Base-by-base conservation (phyloP, 2,888 invertebrate genomes). In the Nematopogon swammerdamellus region DNA sequence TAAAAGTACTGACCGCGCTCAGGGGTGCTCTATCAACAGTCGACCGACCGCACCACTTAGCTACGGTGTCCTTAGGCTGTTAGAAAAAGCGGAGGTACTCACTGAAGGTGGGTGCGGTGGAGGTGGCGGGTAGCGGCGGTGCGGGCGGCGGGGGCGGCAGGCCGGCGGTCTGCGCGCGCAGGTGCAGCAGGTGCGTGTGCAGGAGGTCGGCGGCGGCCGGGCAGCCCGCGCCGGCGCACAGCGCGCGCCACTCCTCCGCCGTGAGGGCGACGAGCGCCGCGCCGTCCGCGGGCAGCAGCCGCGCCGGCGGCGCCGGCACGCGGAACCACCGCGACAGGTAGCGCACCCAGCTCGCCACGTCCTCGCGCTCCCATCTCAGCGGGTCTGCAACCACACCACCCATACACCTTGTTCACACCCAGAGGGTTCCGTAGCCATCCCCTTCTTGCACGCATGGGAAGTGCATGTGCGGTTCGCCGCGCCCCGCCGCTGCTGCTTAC, bases 201-300 rank as follows among this genome's bases (percentile, higher is more conserved):
- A 82, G 74, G 58, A 82, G 71, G 49, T 80, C 70, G 47, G 80
- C 82, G 2, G 80, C 66, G 56, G 74, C 65, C 53, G 66, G 65
- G 56, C 67, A 65, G 10, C 80, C 79, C 1, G 67, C 67, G 58
- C 75, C 76, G 53, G 73, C 72, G 25, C 25, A 46, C 20, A 75
- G 75, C 64, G 70, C 67, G 29, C 69, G 61, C 70, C 82, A 79
- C 56, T 83, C 72, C 3, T 84, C 79, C 44, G 82, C 71, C n/a
- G 81, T 73, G 64, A 88, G 82, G 16, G 62, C 63, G 52, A 81
- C 69, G 58, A 83, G 70, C 48, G 67, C 72, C 6, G 54, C 55
- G 14, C 82, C 83, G 43, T 63, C 56, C 57, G 55, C 56, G 1
- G 83, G 83, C 64, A 83, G 76, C 60, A 72, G 68, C 56, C 71